A percentile compares a stretch with the other conserved stretches of the same genome.
These are phyloP conservation scores for Graptemys geographica DNA, from an alignment of 2,797 vertebrate genomes.

Conservation along the genomic window DNA sequence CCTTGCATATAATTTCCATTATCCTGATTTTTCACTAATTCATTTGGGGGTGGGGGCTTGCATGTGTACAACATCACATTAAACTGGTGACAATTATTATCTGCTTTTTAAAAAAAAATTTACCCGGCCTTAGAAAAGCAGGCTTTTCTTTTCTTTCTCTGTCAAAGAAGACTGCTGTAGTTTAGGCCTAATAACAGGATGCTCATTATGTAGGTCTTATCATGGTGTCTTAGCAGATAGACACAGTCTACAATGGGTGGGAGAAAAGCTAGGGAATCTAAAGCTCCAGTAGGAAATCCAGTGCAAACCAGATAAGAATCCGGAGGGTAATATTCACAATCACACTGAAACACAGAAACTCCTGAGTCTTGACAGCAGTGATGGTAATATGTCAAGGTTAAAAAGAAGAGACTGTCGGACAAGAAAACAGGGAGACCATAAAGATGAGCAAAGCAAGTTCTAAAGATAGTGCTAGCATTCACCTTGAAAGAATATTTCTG, in stretches of 20 bases:
- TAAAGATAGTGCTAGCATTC: not conserved
- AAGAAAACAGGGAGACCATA: not conserved
- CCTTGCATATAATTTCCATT: not conserved
- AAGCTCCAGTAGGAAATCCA: not conserved
- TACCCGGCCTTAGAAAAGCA: not conserved
- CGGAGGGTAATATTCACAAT: not conserved
- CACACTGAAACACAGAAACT: not conserved
- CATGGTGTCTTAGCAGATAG: not conserved
- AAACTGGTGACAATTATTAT: not conserved
- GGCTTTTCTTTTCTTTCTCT: not conserved
- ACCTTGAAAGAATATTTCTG: not conserved
- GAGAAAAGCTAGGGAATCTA: not conserved
- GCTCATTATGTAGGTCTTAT: not conserved
- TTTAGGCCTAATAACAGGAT: not conserved
- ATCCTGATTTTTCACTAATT: not conserved
- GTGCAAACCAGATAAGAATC: not conserved
- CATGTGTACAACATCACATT: not conserved
- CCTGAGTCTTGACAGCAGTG: not conserved
- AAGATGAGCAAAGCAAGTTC: not conserved
- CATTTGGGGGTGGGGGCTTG: not conserved
- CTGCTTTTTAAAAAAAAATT: rapidly evolving
- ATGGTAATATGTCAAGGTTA: not conserved
- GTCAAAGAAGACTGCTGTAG: not conserved
- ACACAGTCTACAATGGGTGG: not conserved
- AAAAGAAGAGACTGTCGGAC: not conserved